Conservation (phyloP, 2,113 vertebrate species). For the Solea solea region DNA sequence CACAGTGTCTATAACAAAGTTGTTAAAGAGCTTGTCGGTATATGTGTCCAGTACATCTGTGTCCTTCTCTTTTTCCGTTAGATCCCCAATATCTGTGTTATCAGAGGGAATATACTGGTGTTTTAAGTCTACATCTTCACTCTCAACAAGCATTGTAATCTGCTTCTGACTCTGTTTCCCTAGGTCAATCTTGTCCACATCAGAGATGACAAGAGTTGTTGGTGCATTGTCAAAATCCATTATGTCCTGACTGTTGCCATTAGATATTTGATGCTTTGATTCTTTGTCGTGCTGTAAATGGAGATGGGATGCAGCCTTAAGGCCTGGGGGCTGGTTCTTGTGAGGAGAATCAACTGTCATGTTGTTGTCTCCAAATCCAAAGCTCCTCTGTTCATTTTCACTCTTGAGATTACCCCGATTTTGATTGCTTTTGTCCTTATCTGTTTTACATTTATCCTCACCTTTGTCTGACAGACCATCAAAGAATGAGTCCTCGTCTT, state of each 20-base stretch:
- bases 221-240: slow-evolving; percentile 59
- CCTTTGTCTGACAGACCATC: slow-evolving; percentile 77
- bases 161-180: slow-evolving; percentile 56
- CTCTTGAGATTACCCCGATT: slow-evolving; percentile 41
- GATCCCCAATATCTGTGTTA: slow-evolving; percentile 54
- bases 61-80: slow-evolving; percentile 38
- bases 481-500: slow-evolving; percentile 85
- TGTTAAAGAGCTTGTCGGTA: slow-evolving; percentile 86
- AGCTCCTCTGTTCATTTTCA: slow-evolving; percentile 59
- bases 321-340: slow-evolving; percentile 12
- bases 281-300: slow-evolving; percentile 41
- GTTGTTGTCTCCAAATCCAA: slow-evolving; percentile 63
- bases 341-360: slow-evolving; percentile 35
- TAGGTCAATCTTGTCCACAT: slow-evolving; percentile 40
- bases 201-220: slow-evolving; percentile 49
- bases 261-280: slow-evolving; percentile 37
- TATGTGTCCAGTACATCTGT: slow-evolving; percentile 79
- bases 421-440: slow-evolving; percentile 27
- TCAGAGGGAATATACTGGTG: slow-evolving; percentile 42
- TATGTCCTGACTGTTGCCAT: slow-evolving; percentile 47
- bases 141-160: slow-evolving; percentile 80
- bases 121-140: slow-evolving; percentile 78
- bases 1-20: slow-evolving; percentile 88
- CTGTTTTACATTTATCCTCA: slow-evolving; percentile 35
- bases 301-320: slow-evolving; percentile 24